Percentiles rank a stretch among this genome's conserved stretches.
These are phyloP conservation scores for Onthophagus taurus DNA, from an alignment of 1,140 invertebrate species.

Conservation along the genomic window DNA sequence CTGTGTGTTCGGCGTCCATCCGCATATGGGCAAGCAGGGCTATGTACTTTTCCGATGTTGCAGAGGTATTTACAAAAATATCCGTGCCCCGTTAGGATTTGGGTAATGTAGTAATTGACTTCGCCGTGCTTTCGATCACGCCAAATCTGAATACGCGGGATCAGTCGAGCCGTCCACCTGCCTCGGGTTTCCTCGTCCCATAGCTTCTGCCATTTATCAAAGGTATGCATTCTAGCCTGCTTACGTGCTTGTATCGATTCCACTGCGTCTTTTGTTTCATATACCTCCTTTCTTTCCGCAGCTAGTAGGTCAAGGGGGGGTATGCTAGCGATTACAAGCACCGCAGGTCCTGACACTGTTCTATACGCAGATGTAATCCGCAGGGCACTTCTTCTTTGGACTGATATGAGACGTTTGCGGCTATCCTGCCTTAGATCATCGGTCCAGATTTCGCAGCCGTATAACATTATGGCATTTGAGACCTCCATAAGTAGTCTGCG, in stretches of 20 bases:
- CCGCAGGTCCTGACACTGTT: conserved; percentile 20
- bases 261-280: background rate
- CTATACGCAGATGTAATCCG: conserved; percentile 23
- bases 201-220: conserved; percentile 12
- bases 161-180: conserved; percentile 20
- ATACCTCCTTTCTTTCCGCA: conserved; percentile 8
- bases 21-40: conserved; percentile 9
- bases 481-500: background rate
- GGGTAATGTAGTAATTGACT: conserved; percentile 19
- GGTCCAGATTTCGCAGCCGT: conserved; percentile 13
- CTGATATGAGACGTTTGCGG: conserved; percentile 7
- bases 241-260: background rate
- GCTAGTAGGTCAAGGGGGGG: conserved; percentile 27
- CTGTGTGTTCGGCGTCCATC: conserved; percentile 16
- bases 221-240: background rate
- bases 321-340: conserved; percentile 25
- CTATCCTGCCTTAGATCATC: conserved; percentile 2
- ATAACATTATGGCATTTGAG: conserved; percentile 3
- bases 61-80: conserved; percentile 18
- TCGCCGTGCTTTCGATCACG: conserved; percentile 17
- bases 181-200: conserved; percentile 16
- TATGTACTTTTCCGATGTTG: conserved; percentile 11
- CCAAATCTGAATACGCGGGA: conserved; percentile 19
- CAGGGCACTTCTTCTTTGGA: conserved; percentile 15
- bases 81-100: conserved; percentile 21